Percentiles rank a stretch among this genome's conserved stretches.
These are phyloP conservation scores for Cossypha heuglini DNA, from an alignment of 2,797 vertebrate species.

Conservation along the genomic window DNA sequence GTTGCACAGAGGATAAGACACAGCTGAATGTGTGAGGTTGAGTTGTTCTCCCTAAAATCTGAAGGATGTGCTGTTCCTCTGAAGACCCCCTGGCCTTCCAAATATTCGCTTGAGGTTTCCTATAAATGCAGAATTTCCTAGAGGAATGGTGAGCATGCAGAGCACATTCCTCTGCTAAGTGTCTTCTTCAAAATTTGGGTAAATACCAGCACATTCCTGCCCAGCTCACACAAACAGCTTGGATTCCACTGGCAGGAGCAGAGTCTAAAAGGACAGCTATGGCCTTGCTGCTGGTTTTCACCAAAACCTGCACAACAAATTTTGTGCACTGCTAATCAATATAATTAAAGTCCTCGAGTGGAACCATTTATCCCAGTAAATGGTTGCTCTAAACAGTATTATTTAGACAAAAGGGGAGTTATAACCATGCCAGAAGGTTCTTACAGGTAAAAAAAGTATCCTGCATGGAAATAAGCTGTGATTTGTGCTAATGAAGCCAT, in stretches of 20 bases:
- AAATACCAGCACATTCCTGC: constrained; percentile 28
- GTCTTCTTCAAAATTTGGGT: not conserved
- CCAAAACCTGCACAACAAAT: not conserved
- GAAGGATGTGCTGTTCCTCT: not conserved
- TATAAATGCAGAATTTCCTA: not conserved
- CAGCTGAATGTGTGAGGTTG: accelerated
- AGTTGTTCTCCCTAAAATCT: not conserved
- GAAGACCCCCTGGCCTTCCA: not conserved
- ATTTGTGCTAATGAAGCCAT: not conserved
- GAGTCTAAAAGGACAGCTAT: not conserved
- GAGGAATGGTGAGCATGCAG: not conserved
- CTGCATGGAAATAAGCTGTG: not conserved
- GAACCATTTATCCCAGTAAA: not conserved
- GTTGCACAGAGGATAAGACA: not conserved
- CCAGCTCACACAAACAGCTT: not conserved
- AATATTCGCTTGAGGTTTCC: constrained; percentile 9
- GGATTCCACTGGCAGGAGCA: not conserved
- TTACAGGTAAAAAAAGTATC: not conserved
- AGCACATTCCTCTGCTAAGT: constrained; percentile 16
- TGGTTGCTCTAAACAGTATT: not conserved
- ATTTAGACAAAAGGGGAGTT: not conserved
- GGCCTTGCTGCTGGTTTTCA: not conserved
- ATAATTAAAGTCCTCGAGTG: not conserved
- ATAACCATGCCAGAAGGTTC: not conserved
- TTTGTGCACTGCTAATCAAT: not conserved